Percentiles rank a stretch among this genome's conserved stretches.
Conservation (phyloP, 1,140 invertebrate species). For the Panagrolaimus sp. region DNA sequence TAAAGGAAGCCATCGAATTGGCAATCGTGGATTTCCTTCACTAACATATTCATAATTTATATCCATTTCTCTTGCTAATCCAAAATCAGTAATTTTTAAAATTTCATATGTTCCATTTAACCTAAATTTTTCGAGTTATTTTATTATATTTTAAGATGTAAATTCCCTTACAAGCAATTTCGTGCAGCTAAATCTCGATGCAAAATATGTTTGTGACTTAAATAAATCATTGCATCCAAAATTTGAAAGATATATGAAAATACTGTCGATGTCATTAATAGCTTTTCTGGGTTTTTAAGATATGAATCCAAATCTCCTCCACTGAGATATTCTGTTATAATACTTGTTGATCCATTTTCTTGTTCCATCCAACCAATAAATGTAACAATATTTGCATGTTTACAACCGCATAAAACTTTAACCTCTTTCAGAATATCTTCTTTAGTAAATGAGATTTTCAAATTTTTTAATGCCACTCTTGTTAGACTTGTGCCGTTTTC, state of each 20-base stretch:
- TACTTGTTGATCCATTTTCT: constrained; percentile 9
- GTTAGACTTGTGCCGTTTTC: too few relatives aligned
- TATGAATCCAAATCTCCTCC: constrained; percentile 32
- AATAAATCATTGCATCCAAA: constrained; percentile 90
- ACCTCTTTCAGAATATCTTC: background rate
- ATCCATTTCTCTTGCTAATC: constrained; percentile 86
- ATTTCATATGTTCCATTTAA: constrained; percentile 80
- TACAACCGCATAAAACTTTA: background rate
- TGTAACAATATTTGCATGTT: background rate
- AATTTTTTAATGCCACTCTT: background rate
- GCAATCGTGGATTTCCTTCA: constrained; percentile 70
- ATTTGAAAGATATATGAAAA: constrained; percentile 93
- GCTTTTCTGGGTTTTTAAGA: constrained; percentile 18
- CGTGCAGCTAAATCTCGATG: constrained; percentile 92
- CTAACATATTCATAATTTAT: constrained; percentile 93
- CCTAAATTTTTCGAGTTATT: background rate
- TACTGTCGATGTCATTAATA: constrained; percentile 64
- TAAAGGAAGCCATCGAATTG: constrained; percentile 96
- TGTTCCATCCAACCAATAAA: background rate
- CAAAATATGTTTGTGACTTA: constrained; percentile 81
- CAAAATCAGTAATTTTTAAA: constrained; percentile 92
- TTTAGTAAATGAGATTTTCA: background rate
- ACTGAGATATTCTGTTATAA: constrained; percentile 35
- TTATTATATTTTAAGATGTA: too few relatives aligned
- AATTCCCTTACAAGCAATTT: constrained; percentile 68